Conservation (phyloP, 2,797 vertebrate species). For the Spinus olivaceus region DNA sequence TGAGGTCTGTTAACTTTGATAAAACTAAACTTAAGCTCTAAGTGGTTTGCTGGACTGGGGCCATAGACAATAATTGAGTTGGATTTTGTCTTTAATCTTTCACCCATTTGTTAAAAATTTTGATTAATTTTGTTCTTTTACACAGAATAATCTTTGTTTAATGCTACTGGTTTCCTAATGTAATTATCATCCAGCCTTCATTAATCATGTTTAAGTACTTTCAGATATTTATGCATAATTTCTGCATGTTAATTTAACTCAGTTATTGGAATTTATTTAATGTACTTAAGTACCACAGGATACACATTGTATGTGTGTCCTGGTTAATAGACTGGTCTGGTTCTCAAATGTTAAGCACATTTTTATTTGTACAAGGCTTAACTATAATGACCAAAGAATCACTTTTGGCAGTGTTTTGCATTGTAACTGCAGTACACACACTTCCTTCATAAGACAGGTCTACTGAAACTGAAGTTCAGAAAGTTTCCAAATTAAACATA, state of each 20-base stretch:
- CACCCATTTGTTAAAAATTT: constrained; percentile 14
- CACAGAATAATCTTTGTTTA: constrained; percentile 32
- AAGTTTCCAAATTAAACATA: background rate
- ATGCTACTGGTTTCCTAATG: constrained; percentile 44
- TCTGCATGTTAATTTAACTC: constrained; percentile 35
- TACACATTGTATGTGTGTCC: background rate
- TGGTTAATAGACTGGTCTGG: background rate
- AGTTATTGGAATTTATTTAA: constrained; percentile 27
- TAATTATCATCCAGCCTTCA: constrained; percentile 49
- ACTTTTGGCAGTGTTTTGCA: background rate
- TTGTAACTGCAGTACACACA: background rate
- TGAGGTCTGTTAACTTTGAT: constrained; percentile 37
- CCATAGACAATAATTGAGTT: constrained; percentile 15
- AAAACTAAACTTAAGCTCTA: constrained; percentile 38
- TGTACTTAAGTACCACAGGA: background rate
- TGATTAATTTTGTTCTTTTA: constrained; percentile 44
- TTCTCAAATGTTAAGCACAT: background rate
- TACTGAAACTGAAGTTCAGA: background rate
- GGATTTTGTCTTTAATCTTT: constrained; percentile 41
- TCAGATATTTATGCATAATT: constrained; percentile 41
- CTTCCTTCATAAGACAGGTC: background rate
- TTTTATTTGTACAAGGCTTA: background rate
- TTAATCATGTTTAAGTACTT: constrained; percentile 51
- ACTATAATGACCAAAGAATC: background rate
- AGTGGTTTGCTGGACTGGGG: constrained; percentile 51